Evolutionary conservation across 35 echinoderm and acorn worm species (phyloP).

Genomic region (Strongylocentrotus purpuratus): DNA sequence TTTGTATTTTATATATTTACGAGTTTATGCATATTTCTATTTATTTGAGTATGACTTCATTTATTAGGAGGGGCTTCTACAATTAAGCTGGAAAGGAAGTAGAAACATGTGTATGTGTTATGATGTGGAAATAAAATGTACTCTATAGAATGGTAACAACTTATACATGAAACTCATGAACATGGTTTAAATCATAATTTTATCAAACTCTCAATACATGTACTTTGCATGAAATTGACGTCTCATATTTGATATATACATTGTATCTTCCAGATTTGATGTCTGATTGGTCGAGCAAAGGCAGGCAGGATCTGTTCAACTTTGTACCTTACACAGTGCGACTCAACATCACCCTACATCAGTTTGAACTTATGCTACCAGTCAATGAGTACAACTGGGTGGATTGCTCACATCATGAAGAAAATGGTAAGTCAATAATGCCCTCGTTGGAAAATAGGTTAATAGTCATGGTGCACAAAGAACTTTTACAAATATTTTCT

Average conservation of each 20-base stretch:
- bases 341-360: slow-evolving; percentile 71
- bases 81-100: too few relatives aligned
- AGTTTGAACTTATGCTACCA: slow-evolving; percentile 89
- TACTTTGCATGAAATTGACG: too few relatives aligned
- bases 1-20: too few relatives aligned
- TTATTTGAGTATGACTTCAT: too few relatives aligned
- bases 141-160: too few relatives aligned
- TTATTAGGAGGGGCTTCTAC: too few relatives aligned
- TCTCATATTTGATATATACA: neutral
- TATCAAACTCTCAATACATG: too few relatives aligned
- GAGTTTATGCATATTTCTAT: too few relatives aligned
- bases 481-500: neutral
- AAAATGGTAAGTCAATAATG: slow-evolving; percentile 70
- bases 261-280: slow-evolving; percentile 67
- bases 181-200: too few relatives aligned
- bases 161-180: too few relatives aligned
- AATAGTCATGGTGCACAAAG: neutral
- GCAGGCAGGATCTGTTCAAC: slow-evolving; percentile 71
- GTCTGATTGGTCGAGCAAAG: slow-evolving; percentile 88
- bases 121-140: too few relatives aligned
- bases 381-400: slow-evolving; percentile 96
- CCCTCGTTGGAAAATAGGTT: neutral
- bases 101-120: too few relatives aligned
- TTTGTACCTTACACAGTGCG: slow-evolving; percentile 90
- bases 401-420: slow-evolving; percentile 71